A percentile compares a stretch with the other conserved stretches of the same genome.
These are phyloP conservation scores for Prunella fulvescens DNA, from an alignment of 2,113 vertebrate species.

Conservation along the genomic window DNA sequence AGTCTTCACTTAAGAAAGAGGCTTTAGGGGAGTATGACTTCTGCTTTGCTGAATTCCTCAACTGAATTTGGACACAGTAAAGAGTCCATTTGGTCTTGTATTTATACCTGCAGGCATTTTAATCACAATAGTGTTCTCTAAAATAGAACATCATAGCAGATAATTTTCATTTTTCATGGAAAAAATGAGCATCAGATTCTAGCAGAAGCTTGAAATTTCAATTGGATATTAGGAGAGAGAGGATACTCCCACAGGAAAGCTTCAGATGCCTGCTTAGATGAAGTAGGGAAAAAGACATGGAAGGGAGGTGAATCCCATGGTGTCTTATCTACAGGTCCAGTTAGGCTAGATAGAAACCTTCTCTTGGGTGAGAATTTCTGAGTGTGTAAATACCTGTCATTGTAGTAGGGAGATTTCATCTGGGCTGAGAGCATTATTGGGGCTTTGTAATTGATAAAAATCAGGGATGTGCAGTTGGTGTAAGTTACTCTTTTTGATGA, in stretches of 20 bases:
- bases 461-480: background rate
- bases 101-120: background rate
- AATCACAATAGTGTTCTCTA: background rate
- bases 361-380: background rate
- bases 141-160: background rate
- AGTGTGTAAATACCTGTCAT: accelerated
- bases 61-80: background rate
- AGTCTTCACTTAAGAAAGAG: background rate
- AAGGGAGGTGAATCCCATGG: background rate
- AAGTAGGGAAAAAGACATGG: background rate
- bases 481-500: background rate
- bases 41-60: background rate
- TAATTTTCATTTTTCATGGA: background rate
- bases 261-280: background rate
- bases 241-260: background rate
- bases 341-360: background rate
- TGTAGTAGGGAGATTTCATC: background rate
- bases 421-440: background rate
- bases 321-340: background rate
- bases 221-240: background rate
- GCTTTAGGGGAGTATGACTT: background rate
- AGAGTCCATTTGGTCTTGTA: background rate
- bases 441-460: background rate
- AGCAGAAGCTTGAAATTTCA: background rate
- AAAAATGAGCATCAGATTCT: background rate